phyloP scores from a whole-genome alignment of 2,888 invertebrate genomes.

The Campaea margaritaria region DNA sequence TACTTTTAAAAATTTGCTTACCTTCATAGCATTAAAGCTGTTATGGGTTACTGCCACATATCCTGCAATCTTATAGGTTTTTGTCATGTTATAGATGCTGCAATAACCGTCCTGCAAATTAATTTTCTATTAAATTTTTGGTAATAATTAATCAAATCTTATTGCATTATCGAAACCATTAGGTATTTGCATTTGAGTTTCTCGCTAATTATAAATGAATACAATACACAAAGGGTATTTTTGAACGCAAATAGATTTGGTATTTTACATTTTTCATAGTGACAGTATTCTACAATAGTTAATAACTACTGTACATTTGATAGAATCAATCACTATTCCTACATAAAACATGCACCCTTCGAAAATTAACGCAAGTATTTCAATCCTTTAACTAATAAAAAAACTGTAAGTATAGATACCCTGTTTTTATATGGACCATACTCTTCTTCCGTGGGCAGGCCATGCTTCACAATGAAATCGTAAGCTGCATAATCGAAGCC shows the following conservation, averaged over 20 bases:
- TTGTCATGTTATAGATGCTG: conserved; percentile 87
- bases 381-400: neutral
- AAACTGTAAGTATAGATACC: conserved; percentile 59
- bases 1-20: conserved; percentile 40
- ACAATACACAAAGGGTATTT: too few relatives aligned
- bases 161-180: too few relatives aligned
- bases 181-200: too few relatives aligned
- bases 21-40: conserved; percentile 88
- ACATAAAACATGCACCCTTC: neutral
- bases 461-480: conserved; percentile 92
- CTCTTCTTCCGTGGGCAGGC: conserved; percentile 92
- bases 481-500: conserved; percentile 95
- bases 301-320: too few relatives aligned
- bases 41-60: conserved; percentile 93
- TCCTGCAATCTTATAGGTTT: conserved; percentile 88
- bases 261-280: too few relatives aligned
- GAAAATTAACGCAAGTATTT: too few relatives aligned
- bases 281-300: too few relatives aligned
- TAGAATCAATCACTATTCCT: too few relatives aligned
- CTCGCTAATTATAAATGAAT: too few relatives aligned
- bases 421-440: conserved; percentile 95
- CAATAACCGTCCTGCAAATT: conserved; percentile 91
- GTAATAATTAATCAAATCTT: too few relatives aligned
- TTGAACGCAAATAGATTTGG: too few relatives aligned
- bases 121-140: conserved; percentile 14